phyloP scores from a whole-genome alignment of 2,113 vertebrate species.

The Eurystomus gularis region DNA sequence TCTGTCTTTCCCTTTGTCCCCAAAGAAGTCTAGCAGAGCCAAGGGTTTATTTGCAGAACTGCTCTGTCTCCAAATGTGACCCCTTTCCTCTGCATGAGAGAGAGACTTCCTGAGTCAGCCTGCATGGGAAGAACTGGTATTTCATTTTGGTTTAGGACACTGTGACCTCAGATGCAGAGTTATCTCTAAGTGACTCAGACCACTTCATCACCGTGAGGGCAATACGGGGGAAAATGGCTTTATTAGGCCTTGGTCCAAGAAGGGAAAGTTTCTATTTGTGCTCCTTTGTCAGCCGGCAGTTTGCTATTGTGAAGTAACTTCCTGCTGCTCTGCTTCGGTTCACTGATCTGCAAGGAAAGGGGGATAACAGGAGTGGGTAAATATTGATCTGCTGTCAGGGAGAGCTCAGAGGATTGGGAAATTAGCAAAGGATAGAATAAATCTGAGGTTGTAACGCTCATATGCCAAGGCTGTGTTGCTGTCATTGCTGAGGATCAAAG shows the following conservation, averaged over 20 bases:
- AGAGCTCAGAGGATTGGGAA: conserved; percentile 1
- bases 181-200: neutral
- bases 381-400: conserved; percentile 21
- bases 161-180: neutral
- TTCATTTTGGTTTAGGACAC: neutral
- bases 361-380: neutral
- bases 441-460: neutral
- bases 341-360: neutral
- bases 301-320: neutral
- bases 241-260: neutral
- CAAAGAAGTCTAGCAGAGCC: neutral
- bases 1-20: neutral
- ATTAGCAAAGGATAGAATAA: neutral
- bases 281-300: neutral
- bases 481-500: neutral
- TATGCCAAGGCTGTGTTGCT: neutral
- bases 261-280: neutral
- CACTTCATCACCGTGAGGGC: neutral
- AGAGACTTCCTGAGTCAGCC: neutral
- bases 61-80: neutral
- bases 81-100: neutral
- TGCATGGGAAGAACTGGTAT: neutral
- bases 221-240: neutral
- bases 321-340: neutral
- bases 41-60: neutral